Evolutionary conservation across 1,140 invertebrate species (phyloP), one percentile per base, ranked within the genome.

Genomic region (Halictus rubicundus): DNA sequence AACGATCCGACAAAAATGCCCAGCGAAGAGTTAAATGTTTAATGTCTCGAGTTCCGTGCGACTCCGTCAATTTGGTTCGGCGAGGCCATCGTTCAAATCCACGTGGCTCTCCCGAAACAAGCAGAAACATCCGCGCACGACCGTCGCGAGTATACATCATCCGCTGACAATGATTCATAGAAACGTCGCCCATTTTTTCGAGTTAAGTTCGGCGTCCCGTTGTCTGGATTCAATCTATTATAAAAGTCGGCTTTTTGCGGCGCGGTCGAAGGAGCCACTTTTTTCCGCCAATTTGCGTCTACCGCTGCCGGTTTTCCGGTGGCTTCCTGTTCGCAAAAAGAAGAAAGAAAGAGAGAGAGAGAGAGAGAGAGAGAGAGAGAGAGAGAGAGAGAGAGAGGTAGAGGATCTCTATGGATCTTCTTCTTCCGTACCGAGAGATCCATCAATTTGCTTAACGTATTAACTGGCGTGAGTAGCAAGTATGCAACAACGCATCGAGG

Each of bases 381-480:
- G n/a, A n/a, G n/a, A n/a, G n/a, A n/a, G n/a, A n/a, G n/a, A n/a
- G n/a, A n/a, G n/a, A n/a, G n/a, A n/a, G n/a, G n/a, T n/a, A n/a
- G n/a, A n/a, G n/a, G 32, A 32, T 32, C 32, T 32, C 32, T 32
- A 3, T 6, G 46, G 23, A 4, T 60, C n/a, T 42, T 10, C 68
- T 64, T 72, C 76, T 64, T 46, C 46, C 76, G 6, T 72, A 54
- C 32, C 76, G 6, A 12, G 46, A 19, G 7, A 64, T 78, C 59
- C 76, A 78, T 78, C 76, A 72, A 72, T 78, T 78, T 63, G 68
- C 60, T 61, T 52, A 77, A 77, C 68, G 42, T 77, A 77, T 77
- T 77, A 77, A 77, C 32, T 59, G 68, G 54, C 76, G 37, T 54
- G 76, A 64, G 66, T 52, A 64, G 76, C 76, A 54, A 71, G 27